A percentile compares a stretch with the other conserved stretches of the same genome.
These are phyloP conservation scores for Helostoma temminkii DNA, from an alignment of 2,797 vertebrate species.

Conservation along the genomic window DNA sequence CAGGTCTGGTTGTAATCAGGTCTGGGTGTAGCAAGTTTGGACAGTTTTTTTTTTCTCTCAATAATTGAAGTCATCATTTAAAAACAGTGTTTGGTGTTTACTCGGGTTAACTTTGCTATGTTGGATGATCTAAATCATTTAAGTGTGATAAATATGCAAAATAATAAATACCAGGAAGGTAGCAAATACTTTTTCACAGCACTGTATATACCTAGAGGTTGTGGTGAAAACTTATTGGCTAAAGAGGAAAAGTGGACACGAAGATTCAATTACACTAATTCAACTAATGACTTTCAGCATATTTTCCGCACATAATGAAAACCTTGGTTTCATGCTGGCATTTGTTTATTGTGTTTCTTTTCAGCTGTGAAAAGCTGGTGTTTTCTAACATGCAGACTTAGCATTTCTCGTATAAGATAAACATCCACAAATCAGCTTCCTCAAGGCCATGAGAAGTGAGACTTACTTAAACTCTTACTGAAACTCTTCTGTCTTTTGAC, in stretches of 20 bases:
- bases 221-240: not conserved
- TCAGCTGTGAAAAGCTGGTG: not conserved
- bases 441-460: slow-evolving; percentile 63
- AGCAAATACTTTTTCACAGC: no score
- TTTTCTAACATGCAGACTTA: slow-evolving; percentile 21
- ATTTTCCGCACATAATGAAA: not conserved
- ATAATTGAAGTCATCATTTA: no score
- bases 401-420: slow-evolving; percentile 47
- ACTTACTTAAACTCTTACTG: slow-evolving; percentile 20
- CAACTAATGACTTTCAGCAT: not conserved
- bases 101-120: no score
- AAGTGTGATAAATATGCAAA: no score
- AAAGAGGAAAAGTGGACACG: not conserved
- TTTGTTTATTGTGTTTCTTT: slow-evolving; percentile 10
- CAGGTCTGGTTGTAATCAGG: no score
- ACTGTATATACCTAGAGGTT: no score
- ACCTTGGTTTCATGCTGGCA: not conserved
- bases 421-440: slow-evolving; percentile 49
- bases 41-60: no score
- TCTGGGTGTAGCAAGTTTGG: no score
- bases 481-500: slow-evolving; percentile 34
- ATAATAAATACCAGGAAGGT: no score
- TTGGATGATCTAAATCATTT: no score
- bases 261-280: not conserved
- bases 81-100: no score